Conservation (phyloP, 2,797 vertebrate species). For the Pseudochirops corinnae region DNA sequence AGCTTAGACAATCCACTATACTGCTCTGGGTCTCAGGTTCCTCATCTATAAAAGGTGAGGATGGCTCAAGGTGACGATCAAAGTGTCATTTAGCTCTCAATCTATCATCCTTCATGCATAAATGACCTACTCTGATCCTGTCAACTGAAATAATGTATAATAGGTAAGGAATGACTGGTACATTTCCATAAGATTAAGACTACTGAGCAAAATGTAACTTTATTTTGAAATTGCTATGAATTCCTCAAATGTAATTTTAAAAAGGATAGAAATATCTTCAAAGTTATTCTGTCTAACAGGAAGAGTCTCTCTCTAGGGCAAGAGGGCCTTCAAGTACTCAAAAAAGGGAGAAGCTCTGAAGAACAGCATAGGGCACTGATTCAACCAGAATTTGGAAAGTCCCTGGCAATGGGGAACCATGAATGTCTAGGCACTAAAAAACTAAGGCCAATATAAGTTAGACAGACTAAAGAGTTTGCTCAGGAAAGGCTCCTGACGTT, state of each 20-base stretch:
- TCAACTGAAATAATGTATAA: not conserved
- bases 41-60: not conserved
- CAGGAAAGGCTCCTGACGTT: conserved; percentile 3
- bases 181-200: not conserved
- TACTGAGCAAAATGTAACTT: not conserved
- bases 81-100: not conserved
- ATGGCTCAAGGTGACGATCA: not conserved
- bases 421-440: not conserved
- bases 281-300: not conserved
- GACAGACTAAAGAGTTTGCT: not conserved
- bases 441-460: not conserved
- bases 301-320: not conserved
- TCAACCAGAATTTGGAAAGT: conserved; percentile 29
- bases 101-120: not conserved
- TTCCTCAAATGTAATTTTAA: not conserved
- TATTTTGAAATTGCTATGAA: not conserved
- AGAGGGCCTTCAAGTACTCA: not conserved
- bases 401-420: conserved; percentile 21
- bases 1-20: not conserved
- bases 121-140: not conserved
- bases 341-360: conserved; percentile 10
- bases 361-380: conserved; percentile 11
- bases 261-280: not conserved
- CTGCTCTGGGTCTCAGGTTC: not conserved
- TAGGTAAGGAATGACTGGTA: not conserved